Conservation (phyloP, 2,797 vertebrate genomes). For the Urophycis tenuis region DNA sequence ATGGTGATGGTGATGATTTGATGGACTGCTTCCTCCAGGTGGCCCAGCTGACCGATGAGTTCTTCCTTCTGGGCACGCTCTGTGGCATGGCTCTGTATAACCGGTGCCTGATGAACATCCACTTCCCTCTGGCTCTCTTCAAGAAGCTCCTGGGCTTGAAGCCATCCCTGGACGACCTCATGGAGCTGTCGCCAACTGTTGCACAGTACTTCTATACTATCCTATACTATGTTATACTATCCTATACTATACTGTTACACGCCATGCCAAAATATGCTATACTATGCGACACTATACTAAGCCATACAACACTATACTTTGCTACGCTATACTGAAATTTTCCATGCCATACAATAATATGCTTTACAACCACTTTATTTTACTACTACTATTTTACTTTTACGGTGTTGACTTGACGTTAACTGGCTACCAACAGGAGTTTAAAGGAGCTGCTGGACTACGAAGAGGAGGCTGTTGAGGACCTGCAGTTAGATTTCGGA, state of each 20-base stretch:
- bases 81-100: slow-evolving; percentile 61
- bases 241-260: neutral
- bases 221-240: neutral
- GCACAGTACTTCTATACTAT: slow-evolving; percentile 30
- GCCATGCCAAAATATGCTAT: neutral
- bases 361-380: neutral
- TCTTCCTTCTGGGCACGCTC: slow-evolving; percentile 45
- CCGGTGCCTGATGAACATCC: neutral
- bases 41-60: neutral
- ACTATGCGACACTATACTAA: neutral
- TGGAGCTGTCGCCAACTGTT: slow-evolving; percentile 57
- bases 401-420: neutral
- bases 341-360: neutral
- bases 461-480: slow-evolving; percentile 46
- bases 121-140: slow-evolving; percentile 59
- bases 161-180: slow-evolving; percentile 56
- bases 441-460: slow-evolving; percentile 53
- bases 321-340: neutral
- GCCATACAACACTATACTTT: neutral
- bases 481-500: slow-evolving; percentile 54
- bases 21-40: slow-evolving; percentile 32
- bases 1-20: too few species aligned
- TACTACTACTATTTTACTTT: neutral
- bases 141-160: slow-evolving; percentile 56
- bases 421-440: slow-evolving; percentile 33